Evolutionary conservation across 2,113 vertebrate genomes (phyloP), one percentile per base, ranked within the genome.

Genomic region (Okapia johnstoni): DNA sequence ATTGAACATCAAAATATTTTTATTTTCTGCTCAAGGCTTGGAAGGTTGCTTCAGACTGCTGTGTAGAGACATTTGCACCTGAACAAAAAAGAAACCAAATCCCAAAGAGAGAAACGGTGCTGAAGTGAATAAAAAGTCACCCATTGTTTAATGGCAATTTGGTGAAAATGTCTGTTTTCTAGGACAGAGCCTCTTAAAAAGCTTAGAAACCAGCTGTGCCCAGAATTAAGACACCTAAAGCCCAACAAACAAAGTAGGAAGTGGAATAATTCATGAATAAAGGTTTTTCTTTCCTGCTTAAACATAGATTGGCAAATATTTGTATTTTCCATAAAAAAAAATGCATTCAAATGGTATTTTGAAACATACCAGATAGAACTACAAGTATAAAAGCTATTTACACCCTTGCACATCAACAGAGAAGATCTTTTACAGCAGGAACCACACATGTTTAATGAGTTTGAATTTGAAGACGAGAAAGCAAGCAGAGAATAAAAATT

Each of bases 1-100:
- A 84, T 5, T 28, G 94, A 97, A 66, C 50, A 84, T 94, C 96
- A 48, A 98, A 98, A 98, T 98, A 98, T 98, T 98, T 99, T 98
- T 98, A 92, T 98, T 98, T 98, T 98, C 91, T 93, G 55, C 57
- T 52, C 85, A 80, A 89, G 40, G 89, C 58, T 98, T 98, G 58
- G 95, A 97, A 98, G 33, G 13, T 17, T 77, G n/a, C 81, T 73
- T 85, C 91, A 98, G 91, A 77, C 43, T 97, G 85, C 96, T 98
- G 92, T 88, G 48, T 61, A 92, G 60, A 93, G 50, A 48, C 3
- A 86, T 98, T 85, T 98, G 25, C 23, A 98, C 97, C 94, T 98
- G 93, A 95, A 95, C n/a, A 97, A 96, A 83, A 91, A 43, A 88
- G 60, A 98, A 85, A 87, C n/a, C 70, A 97, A 46, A 33, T 83